Evolutionary conservation across 2,797 vertebrate genomes (phyloP).

Genomic region (Pelochelys cantorii): DNA sequence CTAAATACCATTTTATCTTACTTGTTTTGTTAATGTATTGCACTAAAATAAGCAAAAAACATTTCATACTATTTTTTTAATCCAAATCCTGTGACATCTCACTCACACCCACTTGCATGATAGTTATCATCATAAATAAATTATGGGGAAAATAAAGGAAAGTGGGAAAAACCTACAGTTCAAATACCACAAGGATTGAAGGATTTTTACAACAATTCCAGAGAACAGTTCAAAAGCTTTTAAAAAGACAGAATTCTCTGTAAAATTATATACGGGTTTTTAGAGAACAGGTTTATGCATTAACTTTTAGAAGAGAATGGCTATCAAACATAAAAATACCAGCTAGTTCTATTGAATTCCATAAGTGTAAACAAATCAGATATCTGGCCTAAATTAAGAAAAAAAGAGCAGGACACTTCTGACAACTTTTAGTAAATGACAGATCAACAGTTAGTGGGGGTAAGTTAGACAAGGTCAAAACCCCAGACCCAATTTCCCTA

Average conservation of each 20-base stretch:
- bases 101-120: slow-evolving; percentile 1
- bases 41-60: background rate
- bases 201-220: background rate
- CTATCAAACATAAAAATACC: slow-evolving; percentile 33
- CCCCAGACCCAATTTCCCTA: background rate
- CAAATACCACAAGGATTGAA: no score
- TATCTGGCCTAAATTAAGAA: slow-evolving; percentile 34
- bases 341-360: slow-evolving; percentile 13
- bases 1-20: background rate
- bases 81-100: background rate
- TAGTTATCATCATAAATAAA: background rate
- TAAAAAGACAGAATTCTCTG: background rate
- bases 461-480: background rate
- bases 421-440: background rate
- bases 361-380: slow-evolving; percentile 6
- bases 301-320: slow-evolving; percentile 30
- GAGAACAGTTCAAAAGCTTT: background rate
- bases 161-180: no score
- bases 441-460: background rate
- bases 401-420: background rate
- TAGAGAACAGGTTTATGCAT: slow-evolving; percentile 7
- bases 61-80: background rate
- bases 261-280: slow-evolving; percentile 40
- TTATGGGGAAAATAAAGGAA: no score
- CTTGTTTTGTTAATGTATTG: background rate